Evolutionary conservation across 2,797 vertebrate genomes (phyloP).

Genomic region (Poecile montanus): DNA sequence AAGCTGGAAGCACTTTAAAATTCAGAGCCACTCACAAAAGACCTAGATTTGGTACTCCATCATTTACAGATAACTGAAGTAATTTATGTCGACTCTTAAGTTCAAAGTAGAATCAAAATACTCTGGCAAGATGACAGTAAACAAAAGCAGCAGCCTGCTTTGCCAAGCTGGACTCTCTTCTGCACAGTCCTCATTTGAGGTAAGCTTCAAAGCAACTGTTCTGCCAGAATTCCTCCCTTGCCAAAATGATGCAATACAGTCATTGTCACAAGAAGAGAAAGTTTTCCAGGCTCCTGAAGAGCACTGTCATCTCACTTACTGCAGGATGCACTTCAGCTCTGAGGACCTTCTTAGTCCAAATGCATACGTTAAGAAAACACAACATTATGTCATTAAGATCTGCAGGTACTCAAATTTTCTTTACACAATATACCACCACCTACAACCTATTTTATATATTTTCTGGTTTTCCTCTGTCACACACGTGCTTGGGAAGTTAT

Average conservation of each 20-base stretch:
- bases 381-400: neutral
- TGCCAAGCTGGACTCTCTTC: neutral
- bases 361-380: rapidly evolving
- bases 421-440: neutral
- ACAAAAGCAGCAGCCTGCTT: neutral
- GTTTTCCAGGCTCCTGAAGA: neutral
- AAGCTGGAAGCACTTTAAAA: neutral
- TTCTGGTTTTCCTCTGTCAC: neutral
- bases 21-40: neutral
- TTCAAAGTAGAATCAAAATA: neutral
- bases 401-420: neutral
- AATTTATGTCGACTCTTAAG: neutral
- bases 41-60: neutral
- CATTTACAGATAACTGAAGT: neutral
- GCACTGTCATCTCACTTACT: neutral
- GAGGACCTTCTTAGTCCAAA: neutral
- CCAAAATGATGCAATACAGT: neutral
- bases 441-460: neutral
- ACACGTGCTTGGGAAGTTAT: neutral
- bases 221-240: neutral
- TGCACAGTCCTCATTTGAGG: neutral
- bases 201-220: neutral
- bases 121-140: neutral
- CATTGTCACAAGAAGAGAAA: neutral
- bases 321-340: neutral